Evolutionary conservation across 2,797 vertebrate genomes (phyloP).

Genomic region (Capromys pilorides): DNA sequence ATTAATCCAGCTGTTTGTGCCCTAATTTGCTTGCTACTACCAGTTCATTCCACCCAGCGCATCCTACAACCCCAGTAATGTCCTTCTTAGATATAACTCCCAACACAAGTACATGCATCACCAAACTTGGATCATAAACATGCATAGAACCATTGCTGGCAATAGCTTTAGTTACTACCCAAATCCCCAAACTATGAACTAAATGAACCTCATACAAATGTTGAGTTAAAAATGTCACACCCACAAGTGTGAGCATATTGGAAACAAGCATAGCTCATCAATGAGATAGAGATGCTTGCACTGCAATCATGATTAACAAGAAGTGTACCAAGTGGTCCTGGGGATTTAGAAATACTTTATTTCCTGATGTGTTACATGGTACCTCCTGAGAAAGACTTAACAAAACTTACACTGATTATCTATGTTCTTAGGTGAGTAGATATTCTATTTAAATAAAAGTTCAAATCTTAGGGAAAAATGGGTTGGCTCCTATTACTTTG

Average conservation of each 20-base stretch:
- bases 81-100: neutral
- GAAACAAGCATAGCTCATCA: neutral
- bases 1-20: neutral
- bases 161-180: neutral
- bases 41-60: neutral
- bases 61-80: neutral
- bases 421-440: neutral
- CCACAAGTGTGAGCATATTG: neutral
- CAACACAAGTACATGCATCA: neutral
- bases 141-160: neutral
- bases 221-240: neutral
- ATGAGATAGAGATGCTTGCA: neutral
- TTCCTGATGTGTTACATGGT: neutral
- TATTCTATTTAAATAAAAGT: neutral
- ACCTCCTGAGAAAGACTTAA: constrained; percentile 5
- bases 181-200: neutral
- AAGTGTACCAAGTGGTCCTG: neutral
- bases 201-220: neutral
- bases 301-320: neutral
- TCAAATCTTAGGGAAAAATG: neutral
- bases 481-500: neutral
- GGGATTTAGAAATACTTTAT: neutral
- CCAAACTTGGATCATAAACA: neutral
- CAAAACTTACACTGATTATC: neutral
- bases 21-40: neutral